A percentile compares a stretch with the other conserved stretches of the same genome.
Conservation (phyloP, 1,140 invertebrate genomes). For the Eufriesea mexicana region DNA sequence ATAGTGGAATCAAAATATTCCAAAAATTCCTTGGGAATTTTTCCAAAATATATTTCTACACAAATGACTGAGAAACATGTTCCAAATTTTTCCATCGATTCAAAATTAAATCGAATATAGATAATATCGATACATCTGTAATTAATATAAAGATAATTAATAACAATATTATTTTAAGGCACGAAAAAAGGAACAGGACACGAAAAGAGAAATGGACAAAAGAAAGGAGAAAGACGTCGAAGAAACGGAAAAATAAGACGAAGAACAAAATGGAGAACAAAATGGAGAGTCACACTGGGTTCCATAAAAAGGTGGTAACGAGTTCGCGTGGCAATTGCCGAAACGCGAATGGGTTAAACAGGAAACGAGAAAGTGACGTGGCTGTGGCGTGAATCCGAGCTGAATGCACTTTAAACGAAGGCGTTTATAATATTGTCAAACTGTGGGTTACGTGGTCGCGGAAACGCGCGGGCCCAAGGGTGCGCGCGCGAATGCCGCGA, state of each 20-base stretch:
- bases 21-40: too few relatives aligned
- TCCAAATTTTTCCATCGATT: too few relatives aligned
- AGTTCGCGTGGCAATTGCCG: not conserved
- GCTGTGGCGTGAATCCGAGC: conserved; percentile 25
- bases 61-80: too few relatives aligned
- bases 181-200: too few relatives aligned
- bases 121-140: too few relatives aligned
- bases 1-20: too few relatives aligned
- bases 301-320: not conserved
- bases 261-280: not conserved
- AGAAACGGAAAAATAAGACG: not conserved
- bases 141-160: too few relatives aligned
- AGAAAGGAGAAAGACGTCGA: not conserved
- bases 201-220: too few relatives aligned
- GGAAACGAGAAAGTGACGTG: conserved; percentile 22
- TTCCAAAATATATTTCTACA: too few relatives aligned
- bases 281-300: not conserved
- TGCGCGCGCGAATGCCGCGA: not conserved
- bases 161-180: too few relatives aligned
- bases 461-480: not conserved
- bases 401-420: conserved; percentile 69
- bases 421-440: conserved; percentile 59
- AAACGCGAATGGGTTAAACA: conserved; percentile 51
- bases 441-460: conserved; percentile 22
- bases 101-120: too few relatives aligned